Base-by-base conservation (phyloP, 1,140 invertebrate genomes). In the Papilio polyxenes region DNA sequence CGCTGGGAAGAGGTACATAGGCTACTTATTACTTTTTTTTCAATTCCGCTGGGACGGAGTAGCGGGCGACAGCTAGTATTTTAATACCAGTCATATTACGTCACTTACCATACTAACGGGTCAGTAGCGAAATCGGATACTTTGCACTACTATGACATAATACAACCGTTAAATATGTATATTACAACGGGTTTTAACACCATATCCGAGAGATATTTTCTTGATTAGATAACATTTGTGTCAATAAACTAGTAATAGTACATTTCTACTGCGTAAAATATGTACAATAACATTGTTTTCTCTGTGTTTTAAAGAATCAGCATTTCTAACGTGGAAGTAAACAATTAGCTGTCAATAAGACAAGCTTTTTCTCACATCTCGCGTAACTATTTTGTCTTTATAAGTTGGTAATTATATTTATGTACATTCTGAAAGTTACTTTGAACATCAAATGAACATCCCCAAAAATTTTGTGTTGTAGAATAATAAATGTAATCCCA, bases 221-320 rank as follows among this genome's bases (percentile, higher is more conserved):
- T 37, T 62, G 53, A 80, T 80, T 80, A 80, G 78, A 65, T 80
- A 80, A 80, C 37, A 23, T 15, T 80, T 76, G 49, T 76, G 51
- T 76, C 51, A 76, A 31, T 13, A 75, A 75, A 49, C 48, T 51
- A 53, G 23, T 76, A 51, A 51, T 8, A 8, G 8, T 51, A 76
- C 7, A 9, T 76, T 75, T 75, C 49, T 17, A 49, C n/a, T 11
- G 40, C 15, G 40, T n/a, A 75, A 15, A 75, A 15, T n/a, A 7
- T 20, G 59, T 62, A 1, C 8, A 20, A 23, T 1, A 53, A 53
- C 51, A 17, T 13, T 59, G 0, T 62, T 62, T 62, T 62, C 7
- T 0, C 6, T 2, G 20, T 23, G 8, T 62, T 10, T 53, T 11
- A 53, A 53, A 31, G 0, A 53, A 10, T 53, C 4, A 53, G 15